Evolutionary conservation across 1,140 invertebrate genomes (phyloP), one percentile per base, ranked within the genome.

Genomic region (Teleogryllus occipitalis): DNA sequence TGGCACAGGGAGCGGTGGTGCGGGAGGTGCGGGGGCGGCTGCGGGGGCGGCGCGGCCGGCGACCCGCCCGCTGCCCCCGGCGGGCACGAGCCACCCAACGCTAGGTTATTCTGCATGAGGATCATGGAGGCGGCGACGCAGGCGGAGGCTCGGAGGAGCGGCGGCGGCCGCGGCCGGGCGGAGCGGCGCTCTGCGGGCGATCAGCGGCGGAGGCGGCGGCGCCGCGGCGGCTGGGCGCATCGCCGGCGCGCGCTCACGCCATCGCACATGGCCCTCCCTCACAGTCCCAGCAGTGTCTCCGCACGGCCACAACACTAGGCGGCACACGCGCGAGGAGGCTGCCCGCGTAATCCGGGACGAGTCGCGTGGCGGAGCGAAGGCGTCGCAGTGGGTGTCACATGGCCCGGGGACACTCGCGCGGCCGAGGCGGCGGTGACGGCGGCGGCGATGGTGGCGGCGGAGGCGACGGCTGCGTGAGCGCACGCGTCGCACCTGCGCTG

Each of bases 71-170:
- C 54, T 65, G 54, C 54, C 54, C 49, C 54, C 18, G 54, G 54
- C 10, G 76, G 76, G 76, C 76, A 47, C 47, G 76, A 48, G 76
- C 18, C 78, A 75, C 78, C 78, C 78, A 79, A 75, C 27, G 78
- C 47, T 75, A 79, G 21, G 47, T 75, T 79, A 73, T 47, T 74
- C 22, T 79, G 78, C 78, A 79, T 79, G 21, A 79, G 78, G 46
- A 79, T 74, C 78, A 79, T 79, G 47, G 78, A 49, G 74, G 78
- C 65, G 47, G 18, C 47, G 72, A 47, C 22, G 73, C 10, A 14
- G 15, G 14, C n/a, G 22, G 22, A 4, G 6, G 76, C 47, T 6
- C 2, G 4, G 14, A n/a, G n/a, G n/a, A n/a, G n/a, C n/a, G n/a
- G n/a, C n/a, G n/a, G 47, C n/a, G 76, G 46, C 8, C 39, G 22